Base-by-base conservation (phyloP, 37 sponge, comb jelly and placozoan species). In the Halichondria panicea region DNA sequence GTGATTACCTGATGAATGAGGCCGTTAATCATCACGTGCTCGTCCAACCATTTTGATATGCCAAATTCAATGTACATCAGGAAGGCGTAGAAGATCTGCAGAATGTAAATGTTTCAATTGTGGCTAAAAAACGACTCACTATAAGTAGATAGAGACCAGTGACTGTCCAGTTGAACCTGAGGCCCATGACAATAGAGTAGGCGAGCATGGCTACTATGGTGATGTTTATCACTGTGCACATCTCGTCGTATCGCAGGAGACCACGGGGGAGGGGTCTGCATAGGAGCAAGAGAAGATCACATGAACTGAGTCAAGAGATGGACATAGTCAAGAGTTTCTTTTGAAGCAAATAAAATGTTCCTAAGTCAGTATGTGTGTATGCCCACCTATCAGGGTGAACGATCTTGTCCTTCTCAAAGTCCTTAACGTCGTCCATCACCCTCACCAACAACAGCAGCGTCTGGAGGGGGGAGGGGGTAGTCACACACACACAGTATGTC, bases 51-150 rank as follows among this genome's bases (percentile, higher is more conserved):
- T n/a, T 88, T 83, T 34, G 90, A 89, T 64, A 88, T 80, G 28
- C 93, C 93, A 85, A 93, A 93, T 44, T 93, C 93, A 52, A 88
- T 33, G 41, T 93, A 93, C 93, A 93, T 93, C 61, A 93, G 68
- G n/a, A 72, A 55, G 0, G 52, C 55, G 69, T 84, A 93, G 46
- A 72, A 18, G n/a, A 85, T 78, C 90, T 93, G 60, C 68, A 68
- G 2, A 68, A 22, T 68, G 2, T 27, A 41, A 63, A 63, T 30
- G 64, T 63, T 63, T 19, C 19, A 13, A 28, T 9, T 56, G 57
- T 56, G n/a, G 57, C 57, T 56, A 28, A n/a, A n/a, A n/a, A n/a
- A n/a, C n/a, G n/a, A n/a, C n/a, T n/a, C n/a, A n/a, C n/a, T 41
- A 59, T 3, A 4, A 39, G 27, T 6, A 28, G 64, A 55, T 24